These are phyloP conservation scores for Cossypha heuglini DNA, from an alignment of 2,797 vertebrate genomes.

Conservation along the genomic window DNA sequence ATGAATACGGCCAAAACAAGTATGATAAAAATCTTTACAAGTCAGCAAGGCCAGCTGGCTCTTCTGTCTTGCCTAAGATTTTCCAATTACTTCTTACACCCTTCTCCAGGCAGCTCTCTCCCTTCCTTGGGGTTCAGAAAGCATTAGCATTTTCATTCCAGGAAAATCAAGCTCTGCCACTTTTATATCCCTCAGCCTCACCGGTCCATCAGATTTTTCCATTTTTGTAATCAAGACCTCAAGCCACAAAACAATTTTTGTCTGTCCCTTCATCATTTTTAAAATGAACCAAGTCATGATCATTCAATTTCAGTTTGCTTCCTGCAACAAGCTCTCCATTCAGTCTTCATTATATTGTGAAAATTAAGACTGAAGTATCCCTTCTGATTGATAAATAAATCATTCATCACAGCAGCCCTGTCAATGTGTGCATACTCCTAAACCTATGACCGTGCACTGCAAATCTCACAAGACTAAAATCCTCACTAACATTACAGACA, in stretches of 20 bases:
- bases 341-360: not conserved
- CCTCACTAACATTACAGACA: not conserved
- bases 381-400: not conserved
- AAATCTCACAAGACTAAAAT: not conserved
- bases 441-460: not conserved
- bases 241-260: not conserved
- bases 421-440: not conserved
- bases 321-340: not conserved
- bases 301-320: not conserved
- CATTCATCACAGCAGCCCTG: not conserved
- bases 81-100: not conserved
- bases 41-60: conserved; percentile 1
- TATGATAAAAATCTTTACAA: conserved; percentile 6
- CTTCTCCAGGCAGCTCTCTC: not conserved
- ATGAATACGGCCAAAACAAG: not conserved
- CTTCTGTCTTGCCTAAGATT: not conserved
- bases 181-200: not conserved
- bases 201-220: not conserved
- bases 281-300: not conserved
- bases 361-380: not conserved
- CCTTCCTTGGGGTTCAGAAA: not conserved
- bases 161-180: not conserved
- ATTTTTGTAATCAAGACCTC: not conserved
- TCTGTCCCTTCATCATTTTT: not conserved
- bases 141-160: not conserved